These are phyloP conservation scores for Lampris megalopsis DNA, from an alignment of 2,113 vertebrate genomes.

Conservation along the genomic window DNA sequence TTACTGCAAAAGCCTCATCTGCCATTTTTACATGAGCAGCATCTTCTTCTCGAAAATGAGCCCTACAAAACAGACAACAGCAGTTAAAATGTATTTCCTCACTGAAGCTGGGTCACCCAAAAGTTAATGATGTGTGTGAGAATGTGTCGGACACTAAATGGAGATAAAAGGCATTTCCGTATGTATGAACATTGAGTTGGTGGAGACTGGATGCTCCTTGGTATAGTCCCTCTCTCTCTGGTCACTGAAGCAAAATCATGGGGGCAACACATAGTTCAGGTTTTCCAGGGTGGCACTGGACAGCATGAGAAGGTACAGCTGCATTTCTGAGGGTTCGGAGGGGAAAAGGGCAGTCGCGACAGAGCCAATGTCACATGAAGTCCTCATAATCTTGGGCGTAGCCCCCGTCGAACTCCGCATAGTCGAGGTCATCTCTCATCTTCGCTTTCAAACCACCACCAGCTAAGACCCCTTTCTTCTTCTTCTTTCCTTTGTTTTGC, in stretches of 20 bases:
- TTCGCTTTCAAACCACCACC: conserved; percentile 96
- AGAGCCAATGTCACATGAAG: conserved; percentile 94
- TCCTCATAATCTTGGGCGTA: conserved; percentile 96
- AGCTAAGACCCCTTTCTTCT: conserved; percentile 91
- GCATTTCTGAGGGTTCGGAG: conserved; percentile 87
- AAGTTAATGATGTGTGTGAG: conserved; percentile 46
- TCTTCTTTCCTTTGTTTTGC: conserved; percentile 99
- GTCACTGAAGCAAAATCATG: conserved; percentile 79
- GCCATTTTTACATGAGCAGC: conserved; percentile 68
- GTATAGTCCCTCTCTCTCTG: conserved; percentile 78
- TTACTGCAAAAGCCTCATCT: conserved; percentile 74
- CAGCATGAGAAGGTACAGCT: conserved; percentile 92
- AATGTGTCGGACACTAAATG: conserved; percentile 65
- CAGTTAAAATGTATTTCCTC: conserved; percentile 68
- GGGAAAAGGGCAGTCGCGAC: conserved; percentile 76
- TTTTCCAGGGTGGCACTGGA: conserved; percentile 92
- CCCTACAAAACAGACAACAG: conserved; percentile 63
- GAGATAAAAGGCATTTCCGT: conserved; percentile 81
- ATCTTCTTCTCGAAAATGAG: conserved; percentile 60
- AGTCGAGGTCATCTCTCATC: conserved; percentile 94
- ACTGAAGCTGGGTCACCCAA: conserved; percentile 67
- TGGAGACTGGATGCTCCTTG: conserved; percentile 76
- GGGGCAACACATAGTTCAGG: conserved; percentile 87
- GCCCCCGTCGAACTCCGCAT: conserved; percentile 89
- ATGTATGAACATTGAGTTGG: conserved; percentile 65